phyloP scores from a whole-genome alignment of 2,888 invertebrate genomes.

The Dryomyza anilis region DNA sequence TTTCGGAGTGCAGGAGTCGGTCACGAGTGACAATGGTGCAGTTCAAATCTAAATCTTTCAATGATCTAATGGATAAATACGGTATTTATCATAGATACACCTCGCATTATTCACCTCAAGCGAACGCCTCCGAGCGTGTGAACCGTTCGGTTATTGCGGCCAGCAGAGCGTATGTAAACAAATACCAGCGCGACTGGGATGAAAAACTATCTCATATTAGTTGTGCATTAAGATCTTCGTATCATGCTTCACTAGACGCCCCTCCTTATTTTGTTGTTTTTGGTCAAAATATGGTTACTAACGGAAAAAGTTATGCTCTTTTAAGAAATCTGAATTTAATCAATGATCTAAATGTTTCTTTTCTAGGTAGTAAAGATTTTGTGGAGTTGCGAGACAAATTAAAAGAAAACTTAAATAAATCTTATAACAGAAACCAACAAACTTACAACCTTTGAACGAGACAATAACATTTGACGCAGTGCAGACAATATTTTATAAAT shows the following conservation, averaged over 20 bases:
- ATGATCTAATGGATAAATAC: slow-evolving; percentile 29
- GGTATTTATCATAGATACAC: slow-evolving; percentile 16
- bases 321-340: neutral
- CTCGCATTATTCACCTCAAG: slow-evolving; percentile 45
- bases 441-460: neutral
- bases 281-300: neutral
- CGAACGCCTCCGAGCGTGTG: slow-evolving; percentile 42
- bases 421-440: neutral
- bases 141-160: slow-evolving; percentile 37
- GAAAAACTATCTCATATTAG: neutral
- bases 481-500: neutral
- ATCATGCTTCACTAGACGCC: neutral
- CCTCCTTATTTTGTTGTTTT: neutral
- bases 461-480: neutral
- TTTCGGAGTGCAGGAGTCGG: neutral
- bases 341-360: neutral
- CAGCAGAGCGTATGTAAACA: slow-evolving; percentile 34
- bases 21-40: slow-evolving; percentile 24
- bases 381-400: neutral
- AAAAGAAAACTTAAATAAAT: neutral
- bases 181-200: slow-evolving; percentile 44
- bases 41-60: slow-evolving; percentile 33
- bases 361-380: neutral
- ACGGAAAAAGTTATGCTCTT: neutral
- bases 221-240: neutral